Conservation (phyloP, 2,797 vertebrate genomes). For the Poeciliopsis paucimaculata region DNA sequence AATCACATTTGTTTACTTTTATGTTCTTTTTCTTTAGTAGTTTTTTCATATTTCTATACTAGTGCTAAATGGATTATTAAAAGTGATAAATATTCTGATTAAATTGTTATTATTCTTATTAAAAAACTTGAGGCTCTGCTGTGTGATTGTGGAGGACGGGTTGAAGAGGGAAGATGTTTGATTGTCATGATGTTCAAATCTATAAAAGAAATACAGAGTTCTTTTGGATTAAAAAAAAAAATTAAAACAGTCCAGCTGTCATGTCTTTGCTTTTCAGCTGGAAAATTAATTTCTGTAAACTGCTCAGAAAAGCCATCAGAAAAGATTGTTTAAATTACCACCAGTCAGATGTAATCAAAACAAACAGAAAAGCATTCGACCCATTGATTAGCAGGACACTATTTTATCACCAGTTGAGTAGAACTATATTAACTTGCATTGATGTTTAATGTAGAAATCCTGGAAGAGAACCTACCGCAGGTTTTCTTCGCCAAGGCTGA, state of each 20-base stretch:
- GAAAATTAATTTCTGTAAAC: not conserved
- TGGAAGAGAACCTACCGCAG: not conserved
- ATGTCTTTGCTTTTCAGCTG: constrained; percentile 20
- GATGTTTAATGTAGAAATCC: not conserved
- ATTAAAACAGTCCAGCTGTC: constrained; percentile 53
- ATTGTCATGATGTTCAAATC: constrained; percentile 57
- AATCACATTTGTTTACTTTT: constrained; percentile 60
- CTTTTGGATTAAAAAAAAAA: constrained; percentile 72
- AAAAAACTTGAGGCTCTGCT: constrained; percentile 59
- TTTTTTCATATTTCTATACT: constrained; percentile 82
- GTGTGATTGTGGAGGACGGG: constrained; percentile 48
- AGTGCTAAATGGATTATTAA: constrained; percentile 80
- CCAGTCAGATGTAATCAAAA: not conserved
- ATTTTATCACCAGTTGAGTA: not conserved
- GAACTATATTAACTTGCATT: not conserved
- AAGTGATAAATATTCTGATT: constrained; percentile 77
- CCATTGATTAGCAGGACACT: not conserved
- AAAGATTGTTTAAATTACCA: not conserved
- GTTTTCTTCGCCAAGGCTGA: not conserved
- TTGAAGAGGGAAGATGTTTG: constrained; percentile 23
- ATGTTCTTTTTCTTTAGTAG: constrained; percentile 70
- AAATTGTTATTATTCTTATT: constrained; percentile 76
- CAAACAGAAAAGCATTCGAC: not conserved
- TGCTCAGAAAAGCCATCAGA: not conserved
- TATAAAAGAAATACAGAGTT: constrained; percentile 64